Percentiles rank a stretch among this genome's conserved stretches.
Conservation (phyloP, 1,140 invertebrate species). For the Pseudoatta argentina region DNA sequence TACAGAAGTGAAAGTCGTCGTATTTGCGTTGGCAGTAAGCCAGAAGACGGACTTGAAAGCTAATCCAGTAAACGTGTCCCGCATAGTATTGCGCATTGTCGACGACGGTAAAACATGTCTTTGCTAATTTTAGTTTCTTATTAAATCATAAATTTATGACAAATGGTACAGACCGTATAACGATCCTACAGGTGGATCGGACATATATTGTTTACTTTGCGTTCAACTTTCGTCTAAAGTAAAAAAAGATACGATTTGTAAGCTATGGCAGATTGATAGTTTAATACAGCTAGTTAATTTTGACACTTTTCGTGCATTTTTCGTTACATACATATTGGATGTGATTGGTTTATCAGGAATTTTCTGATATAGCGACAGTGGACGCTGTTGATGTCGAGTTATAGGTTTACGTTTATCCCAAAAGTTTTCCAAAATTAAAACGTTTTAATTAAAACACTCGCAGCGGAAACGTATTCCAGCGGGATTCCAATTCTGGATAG, state of each 20-base stretch:
- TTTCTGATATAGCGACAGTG: conserved; percentile 7
- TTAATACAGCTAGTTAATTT: conserved; percentile 22
- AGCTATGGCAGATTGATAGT: conserved; percentile 23
- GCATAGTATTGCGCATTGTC: conserved; percentile 44
- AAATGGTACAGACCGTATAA: neutral
- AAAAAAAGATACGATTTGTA: neutral
- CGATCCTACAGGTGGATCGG: neutral
- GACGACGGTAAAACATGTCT: conserved; percentile 23
- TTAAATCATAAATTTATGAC: conserved; percentile 57
- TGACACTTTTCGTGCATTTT: neutral
- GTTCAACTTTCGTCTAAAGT: neutral
- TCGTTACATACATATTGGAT: conserved; percentile 5
- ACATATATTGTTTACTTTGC: neutral
- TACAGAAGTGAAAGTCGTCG: conserved; percentile 61
- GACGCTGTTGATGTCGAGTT: conserved; percentile 33
- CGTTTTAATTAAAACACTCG: conserved; percentile 52
- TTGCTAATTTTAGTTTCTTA: conserved; percentile 52
- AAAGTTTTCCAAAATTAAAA: conserved; percentile 51
- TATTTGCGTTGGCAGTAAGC: conserved; percentile 66
- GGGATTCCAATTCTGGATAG: neutral
- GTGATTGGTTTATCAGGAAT: conserved; percentile 30
- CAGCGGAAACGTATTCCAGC: conserved; percentile 20
- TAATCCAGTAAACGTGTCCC: conserved; percentile 56
- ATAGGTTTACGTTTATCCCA: conserved; percentile 33
- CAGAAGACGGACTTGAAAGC: conserved; percentile 51